These are phyloP conservation scores for Lepidochrysops patricia DNA, from an alignment of 2,888 invertebrate genomes.

Conservation along the genomic window DNA sequence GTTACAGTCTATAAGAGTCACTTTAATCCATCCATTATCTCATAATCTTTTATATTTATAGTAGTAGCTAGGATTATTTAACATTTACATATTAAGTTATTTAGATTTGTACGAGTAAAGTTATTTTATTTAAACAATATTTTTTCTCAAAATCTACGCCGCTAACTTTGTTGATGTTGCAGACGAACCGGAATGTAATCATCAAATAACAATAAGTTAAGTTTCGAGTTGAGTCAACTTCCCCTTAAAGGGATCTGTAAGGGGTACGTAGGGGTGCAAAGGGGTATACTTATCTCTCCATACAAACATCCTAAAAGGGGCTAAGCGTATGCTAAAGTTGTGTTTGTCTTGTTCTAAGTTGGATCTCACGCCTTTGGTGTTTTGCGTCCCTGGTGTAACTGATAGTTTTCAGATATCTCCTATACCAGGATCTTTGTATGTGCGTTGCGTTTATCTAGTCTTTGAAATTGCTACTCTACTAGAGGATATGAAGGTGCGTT, in stretches of 20 bases:
- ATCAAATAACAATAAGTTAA: slow-evolving; percentile 1
- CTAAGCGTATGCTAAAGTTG: neutral
- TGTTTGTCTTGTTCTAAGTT: neutral
- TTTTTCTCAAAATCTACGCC: neutral
- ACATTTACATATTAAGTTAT: too few relatives aligned
- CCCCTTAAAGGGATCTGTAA: neutral
- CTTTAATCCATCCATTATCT: too few relatives aligned
- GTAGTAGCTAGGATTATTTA: too few relatives aligned
- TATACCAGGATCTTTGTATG: neutral
- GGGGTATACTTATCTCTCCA: neutral
- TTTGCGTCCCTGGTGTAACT: neutral
- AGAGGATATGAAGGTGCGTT: too few relatives aligned
- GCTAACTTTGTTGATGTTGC: neutral
- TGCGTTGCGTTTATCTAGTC: too few relatives aligned
- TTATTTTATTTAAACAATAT: neutral
- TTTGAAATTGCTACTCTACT: too few relatives aligned
- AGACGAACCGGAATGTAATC: neutral
- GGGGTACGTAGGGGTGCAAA: too few relatives aligned
- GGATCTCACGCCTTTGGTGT: neutral
- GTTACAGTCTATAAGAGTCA: too few relatives aligned
- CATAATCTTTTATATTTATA: too few relatives aligned
- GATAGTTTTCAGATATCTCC: too few relatives aligned
- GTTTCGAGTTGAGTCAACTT: neutral
- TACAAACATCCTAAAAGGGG: neutral
- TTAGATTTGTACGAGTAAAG: too few relatives aligned